Conservation (phyloP, 2,113 vertebrate genomes). For the Gopherus flavomarginatus region DNA sequence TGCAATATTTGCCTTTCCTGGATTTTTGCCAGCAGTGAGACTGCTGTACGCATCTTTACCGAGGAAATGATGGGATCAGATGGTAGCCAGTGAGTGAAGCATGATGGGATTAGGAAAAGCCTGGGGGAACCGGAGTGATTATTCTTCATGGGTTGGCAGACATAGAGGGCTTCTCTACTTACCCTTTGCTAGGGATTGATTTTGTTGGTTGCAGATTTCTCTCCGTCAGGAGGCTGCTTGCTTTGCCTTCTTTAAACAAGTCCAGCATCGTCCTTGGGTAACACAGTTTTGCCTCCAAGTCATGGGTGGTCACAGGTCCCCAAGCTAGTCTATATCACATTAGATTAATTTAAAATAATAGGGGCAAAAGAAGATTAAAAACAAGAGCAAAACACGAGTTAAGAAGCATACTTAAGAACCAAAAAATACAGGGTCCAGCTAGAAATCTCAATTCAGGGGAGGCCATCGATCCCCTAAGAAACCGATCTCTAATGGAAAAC, state of each 20-base stretch:
- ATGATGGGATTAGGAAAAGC: background rate
- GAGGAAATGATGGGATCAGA: background rate
- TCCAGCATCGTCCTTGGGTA: background rate
- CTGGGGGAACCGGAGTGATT: background rate
- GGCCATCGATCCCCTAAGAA: background rate
- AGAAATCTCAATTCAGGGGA: background rate
- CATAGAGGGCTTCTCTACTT: background rate
- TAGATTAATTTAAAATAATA: background rate
- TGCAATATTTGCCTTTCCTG: background rate
- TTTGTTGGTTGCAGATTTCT: conserved; percentile 34
- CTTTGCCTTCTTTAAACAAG: background rate
- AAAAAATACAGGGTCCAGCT: background rate
- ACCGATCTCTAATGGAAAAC: background rate
- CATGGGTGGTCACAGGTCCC: background rate
- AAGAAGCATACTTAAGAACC: background rate
- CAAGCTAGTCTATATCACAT: conserved; percentile 34
- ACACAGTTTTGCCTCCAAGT: background rate
- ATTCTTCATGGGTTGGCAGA: background rate
- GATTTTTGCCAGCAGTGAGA: background rate
- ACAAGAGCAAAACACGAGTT: background rate
- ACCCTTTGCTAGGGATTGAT: conserved; percentile 59
- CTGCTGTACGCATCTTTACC: background rate
- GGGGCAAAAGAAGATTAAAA: background rate
- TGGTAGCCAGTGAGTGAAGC: background rate
- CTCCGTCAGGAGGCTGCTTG: conserved; percentile 8